phyloP scores from a whole-genome alignment of 2,888 invertebrate genomes.

The Hyles lineata region DNA sequence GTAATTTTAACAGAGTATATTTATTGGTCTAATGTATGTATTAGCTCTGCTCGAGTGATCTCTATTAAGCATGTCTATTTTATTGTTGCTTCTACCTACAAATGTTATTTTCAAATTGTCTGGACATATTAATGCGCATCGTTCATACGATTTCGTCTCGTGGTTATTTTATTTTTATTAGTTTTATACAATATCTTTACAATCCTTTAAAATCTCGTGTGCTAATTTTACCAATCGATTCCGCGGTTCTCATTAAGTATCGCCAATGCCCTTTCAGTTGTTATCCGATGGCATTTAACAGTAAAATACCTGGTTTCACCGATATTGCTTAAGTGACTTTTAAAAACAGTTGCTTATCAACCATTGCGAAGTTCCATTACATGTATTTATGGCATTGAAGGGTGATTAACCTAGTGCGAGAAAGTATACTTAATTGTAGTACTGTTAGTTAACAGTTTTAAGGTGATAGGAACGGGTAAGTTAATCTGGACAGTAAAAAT shows the following conservation, averaged over 20 bases:
- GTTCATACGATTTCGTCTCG: too few relatives aligned
- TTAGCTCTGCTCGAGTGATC: too few relatives aligned
- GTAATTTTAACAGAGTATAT: too few relatives aligned
- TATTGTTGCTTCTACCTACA: too few relatives aligned
- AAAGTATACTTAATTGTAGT: constrained; percentile 5
- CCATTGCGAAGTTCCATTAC: constrained; percentile 15
- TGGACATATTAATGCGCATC: too few relatives aligned
- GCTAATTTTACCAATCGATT: too few relatives aligned
- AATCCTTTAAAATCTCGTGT: too few relatives aligned
- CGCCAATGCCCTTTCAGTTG: neutral
- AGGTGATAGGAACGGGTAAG: neutral
- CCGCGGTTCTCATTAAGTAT: neutral
- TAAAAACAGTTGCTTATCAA: constrained; percentile 7
- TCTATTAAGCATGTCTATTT: too few relatives aligned
- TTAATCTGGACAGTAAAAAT: constrained; percentile 5
- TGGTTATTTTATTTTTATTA: too few relatives aligned
- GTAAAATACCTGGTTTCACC: neutral
- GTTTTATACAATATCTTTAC: too few relatives aligned
- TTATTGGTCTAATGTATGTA: too few relatives aligned
- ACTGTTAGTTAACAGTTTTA: neutral
- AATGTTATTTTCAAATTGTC: too few relatives aligned
- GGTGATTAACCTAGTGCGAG: constrained; percentile 22
- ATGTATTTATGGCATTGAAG: neutral
- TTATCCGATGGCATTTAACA: constrained; percentile 17
- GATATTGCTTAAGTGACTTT: neutral